These are phyloP conservation scores for Shargacucullia verbasci DNA, from an alignment of 2,888 invertebrate species.

Conservation along the genomic window DNA sequence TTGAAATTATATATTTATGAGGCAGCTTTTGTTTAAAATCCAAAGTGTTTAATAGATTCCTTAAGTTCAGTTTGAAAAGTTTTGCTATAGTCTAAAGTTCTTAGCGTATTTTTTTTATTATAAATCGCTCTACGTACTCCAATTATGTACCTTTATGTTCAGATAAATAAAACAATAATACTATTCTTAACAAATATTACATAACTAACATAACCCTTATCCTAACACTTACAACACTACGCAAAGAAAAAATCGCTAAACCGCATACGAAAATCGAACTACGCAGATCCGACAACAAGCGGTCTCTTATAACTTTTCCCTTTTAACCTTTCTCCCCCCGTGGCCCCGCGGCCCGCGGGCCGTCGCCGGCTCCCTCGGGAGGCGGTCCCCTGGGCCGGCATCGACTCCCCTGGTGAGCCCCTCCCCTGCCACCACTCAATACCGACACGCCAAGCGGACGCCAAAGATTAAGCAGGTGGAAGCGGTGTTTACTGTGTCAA, in stretches of 20 bases:
- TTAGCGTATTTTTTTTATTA: no score
- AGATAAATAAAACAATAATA: not conserved
- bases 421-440: slow-evolving; percentile 87
- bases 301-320: slow-evolving; percentile 89
- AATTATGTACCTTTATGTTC: no score
- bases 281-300: slow-evolving; percentile 86
- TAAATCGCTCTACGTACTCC: no score
- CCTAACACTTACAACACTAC: slow-evolving; percentile 25
- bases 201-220: slow-evolving; percentile 29
- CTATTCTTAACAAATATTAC: slow-evolving; percentile 12
- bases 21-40: no score
- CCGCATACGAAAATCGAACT: slow-evolving; percentile 82
- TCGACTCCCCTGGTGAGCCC: slow-evolving; percentile 79
- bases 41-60: no score
- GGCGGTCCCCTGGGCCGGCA: slow-evolving; percentile 88
- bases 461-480: slow-evolving; percentile 77
- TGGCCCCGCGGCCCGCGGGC: slow-evolving; percentile 61
- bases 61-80: no score
- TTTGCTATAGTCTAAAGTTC: no score
- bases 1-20: slow-evolving; percentile 1
- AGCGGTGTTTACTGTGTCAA: slow-evolving; percentile 46
- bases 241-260: slow-evolving; percentile 64
- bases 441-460: slow-evolving; percentile 86
- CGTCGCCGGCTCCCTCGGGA: slow-evolving; percentile 80
- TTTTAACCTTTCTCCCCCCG: slow-evolving; percentile 86